These are phyloP conservation scores for Nasonia longicornis DNA, from an alignment of 1,140 invertebrate genomes.

Conservation along the genomic window DNA sequence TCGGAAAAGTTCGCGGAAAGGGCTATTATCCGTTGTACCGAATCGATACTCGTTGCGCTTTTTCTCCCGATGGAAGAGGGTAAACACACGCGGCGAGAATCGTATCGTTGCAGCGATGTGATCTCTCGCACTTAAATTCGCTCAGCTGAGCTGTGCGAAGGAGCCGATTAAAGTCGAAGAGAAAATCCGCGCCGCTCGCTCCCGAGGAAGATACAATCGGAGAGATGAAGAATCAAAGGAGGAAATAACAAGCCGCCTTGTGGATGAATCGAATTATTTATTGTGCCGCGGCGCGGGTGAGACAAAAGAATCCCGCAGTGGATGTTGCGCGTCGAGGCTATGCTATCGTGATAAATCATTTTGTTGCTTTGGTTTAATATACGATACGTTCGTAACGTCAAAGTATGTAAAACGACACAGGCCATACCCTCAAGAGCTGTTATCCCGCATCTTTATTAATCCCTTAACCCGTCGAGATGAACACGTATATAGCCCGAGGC, in stretches of 20 bases:
- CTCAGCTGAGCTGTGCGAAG: background rate
- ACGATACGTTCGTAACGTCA: too few species aligned
- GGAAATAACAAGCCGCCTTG: conserved; percentile 5
- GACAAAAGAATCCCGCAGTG: background rate
- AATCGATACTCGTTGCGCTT: too few species aligned
- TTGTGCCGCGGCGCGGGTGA: background rate
- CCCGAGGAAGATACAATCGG: background rate
- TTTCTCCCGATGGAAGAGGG: too few species aligned
- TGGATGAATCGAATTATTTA: conserved; percentile 31
- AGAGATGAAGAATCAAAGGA: conserved; percentile 19
- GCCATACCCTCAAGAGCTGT: background rate
- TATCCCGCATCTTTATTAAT: conserved; percentile 49
- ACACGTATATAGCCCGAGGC: conserved; percentile 46
- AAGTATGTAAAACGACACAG: too few species aligned
- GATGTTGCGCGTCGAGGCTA: too few species aligned
- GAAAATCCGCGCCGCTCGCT: conserved; percentile 3
- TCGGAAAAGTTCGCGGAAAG: background rate
- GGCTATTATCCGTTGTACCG: too few species aligned
- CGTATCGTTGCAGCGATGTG: too few species aligned
- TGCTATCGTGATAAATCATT: background rate
- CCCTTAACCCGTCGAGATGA: conserved; percentile 46
- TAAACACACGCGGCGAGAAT: too few species aligned
- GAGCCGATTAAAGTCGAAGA: conserved; percentile 25
- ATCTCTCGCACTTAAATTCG: too few species aligned
- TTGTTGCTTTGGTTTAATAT: too few species aligned